Conservation (phyloP, 2,113 vertebrate species). For the Burhinus bistriatus region DNA sequence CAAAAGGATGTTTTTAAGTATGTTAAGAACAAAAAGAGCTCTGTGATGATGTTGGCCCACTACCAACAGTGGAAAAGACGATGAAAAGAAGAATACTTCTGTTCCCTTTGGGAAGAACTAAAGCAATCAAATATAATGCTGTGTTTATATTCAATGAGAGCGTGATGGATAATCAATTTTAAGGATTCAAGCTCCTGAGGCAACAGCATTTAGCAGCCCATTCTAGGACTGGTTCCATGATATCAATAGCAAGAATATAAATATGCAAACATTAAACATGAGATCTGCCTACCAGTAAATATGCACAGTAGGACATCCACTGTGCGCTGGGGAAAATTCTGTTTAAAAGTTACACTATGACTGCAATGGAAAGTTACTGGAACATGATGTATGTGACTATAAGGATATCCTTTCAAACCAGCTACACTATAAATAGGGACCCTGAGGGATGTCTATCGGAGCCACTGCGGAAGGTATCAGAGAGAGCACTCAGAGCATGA, state of each 20-base stretch:
- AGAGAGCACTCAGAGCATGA: neutral
- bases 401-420: neutral
- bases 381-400: neutral
- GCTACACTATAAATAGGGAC: neutral
- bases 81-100: neutral
- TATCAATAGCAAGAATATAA: neutral
- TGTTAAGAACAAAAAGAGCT: neutral
- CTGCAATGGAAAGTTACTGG: neutral
- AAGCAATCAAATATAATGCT: neutral
- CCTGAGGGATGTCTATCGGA: neutral
- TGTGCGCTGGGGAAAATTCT: neutral
- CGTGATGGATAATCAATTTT: neutral
- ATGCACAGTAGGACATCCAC: neutral
- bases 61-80: neutral
- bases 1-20: neutral
- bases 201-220: neutral
- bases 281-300: neutral
- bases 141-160: neutral
- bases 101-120: neutral
- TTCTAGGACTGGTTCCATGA: neutral
- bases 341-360: neutral
- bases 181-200: neutral
- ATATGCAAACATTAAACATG: neutral
- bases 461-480: neutral
- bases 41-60: neutral